These are phyloP conservation scores for Helarctos malayanus DNA, from an alignment of 2,797 vertebrate species.

Conservation along the genomic window DNA sequence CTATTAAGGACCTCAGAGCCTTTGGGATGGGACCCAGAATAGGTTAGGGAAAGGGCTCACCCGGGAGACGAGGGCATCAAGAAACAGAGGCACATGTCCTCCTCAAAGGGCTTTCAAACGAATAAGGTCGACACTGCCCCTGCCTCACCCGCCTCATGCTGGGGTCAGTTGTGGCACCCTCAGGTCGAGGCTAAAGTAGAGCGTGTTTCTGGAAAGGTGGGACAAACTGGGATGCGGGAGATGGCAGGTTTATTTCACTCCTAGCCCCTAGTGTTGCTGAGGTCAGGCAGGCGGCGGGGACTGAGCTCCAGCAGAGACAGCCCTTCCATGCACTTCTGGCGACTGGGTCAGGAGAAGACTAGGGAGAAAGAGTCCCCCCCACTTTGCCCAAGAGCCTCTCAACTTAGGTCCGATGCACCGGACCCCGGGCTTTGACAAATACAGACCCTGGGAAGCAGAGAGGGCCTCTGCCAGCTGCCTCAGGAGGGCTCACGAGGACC, in stretches of 20 bases:
- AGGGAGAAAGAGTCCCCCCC: background rate
- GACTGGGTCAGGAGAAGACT: background rate
- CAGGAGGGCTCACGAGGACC: background rate
- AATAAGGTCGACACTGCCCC: background rate
- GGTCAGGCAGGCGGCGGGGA: background rate
- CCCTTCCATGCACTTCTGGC: background rate
- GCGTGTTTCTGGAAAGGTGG: background rate
- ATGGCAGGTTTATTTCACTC: background rate
- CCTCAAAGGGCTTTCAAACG: background rate
- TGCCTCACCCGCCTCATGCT: background rate
- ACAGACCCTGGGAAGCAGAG: background rate
- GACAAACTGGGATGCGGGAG: background rate
- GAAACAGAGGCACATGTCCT: background rate
- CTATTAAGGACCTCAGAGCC: background rate
- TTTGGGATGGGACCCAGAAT: background rate
- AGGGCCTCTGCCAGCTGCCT: background rate
- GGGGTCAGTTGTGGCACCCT: background rate
- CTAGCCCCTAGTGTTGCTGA: background rate
- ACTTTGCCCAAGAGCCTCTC: slow-evolving; percentile 2
- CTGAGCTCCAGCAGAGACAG: background rate
- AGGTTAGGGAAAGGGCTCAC: background rate
- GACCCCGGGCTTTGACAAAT: background rate
- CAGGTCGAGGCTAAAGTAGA: background rate
- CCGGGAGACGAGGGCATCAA: background rate
- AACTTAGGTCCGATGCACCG: background rate